A percentile compares a stretch with the other conserved stretches of the same genome.
Evolutionary conservation across 2,888 invertebrate genomes (phyloP).

Genomic region (Helleia helle): DNA sequence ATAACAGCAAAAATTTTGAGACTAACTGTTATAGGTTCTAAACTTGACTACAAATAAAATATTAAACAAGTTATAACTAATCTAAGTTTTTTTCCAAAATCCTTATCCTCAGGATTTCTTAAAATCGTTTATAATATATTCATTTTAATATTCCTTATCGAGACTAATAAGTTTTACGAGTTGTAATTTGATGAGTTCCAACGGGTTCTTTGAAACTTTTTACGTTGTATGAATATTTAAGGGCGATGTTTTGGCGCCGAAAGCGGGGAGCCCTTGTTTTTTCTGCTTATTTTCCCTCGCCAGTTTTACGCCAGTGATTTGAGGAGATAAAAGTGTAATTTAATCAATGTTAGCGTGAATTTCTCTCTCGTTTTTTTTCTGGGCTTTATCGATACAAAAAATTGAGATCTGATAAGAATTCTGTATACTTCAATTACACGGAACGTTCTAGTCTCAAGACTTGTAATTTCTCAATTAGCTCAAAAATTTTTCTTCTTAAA

Average conservation of each 20-base stretch:
- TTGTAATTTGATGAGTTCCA: slow-evolving; percentile 53
- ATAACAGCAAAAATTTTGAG: no score
- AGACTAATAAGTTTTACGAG: slow-evolving; percentile 37
- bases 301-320: slow-evolving; percentile 33
- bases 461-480: no score
- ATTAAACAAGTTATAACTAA: no score
- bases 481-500: no score
- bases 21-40: no score
- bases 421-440: no score
- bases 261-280: slow-evolving; percentile 33
- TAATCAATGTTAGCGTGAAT: slow-evolving; percentile 29
- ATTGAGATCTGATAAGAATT: not conserved
- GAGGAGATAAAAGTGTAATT: slow-evolving; percentile 33
- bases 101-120: no score
- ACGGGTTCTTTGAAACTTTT: slow-evolving; percentile 42
- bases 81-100: no score
- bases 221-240: slow-evolving; percentile 54
- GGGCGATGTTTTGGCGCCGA: slow-evolving; percentile 45
- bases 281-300: slow-evolving; percentile 29
- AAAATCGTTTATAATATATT: slow-evolving; percentile 12
- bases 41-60: no score
- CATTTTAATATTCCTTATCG: slow-evolving; percentile 15
- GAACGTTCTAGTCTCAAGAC: no score
- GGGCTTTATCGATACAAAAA: slow-evolving; percentile 6
- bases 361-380: slow-evolving; percentile 16